Conservation (phyloP, 2,797 vertebrate species). For the Platalea minor region DNA sequence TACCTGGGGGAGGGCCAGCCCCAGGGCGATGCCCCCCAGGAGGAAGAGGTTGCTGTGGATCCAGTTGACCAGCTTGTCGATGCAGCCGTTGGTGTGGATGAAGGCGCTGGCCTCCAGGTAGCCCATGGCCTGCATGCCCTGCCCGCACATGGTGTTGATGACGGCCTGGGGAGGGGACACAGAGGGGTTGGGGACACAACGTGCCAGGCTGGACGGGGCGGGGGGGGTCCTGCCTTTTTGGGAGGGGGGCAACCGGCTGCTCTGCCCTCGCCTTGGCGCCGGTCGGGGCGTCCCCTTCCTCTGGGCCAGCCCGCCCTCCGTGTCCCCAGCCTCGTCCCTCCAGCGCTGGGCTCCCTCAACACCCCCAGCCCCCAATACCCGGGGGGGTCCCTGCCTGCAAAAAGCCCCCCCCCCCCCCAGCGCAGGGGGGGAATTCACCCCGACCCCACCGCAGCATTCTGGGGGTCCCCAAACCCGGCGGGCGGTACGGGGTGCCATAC, state of each 20-base stretch:
- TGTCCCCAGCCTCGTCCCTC: neutral
- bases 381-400: neutral
- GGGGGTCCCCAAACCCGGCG: neutral
- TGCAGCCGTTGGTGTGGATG: conserved; percentile 91
- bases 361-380: neutral
- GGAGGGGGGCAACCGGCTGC: neutral
- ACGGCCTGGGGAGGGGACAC: conserved; percentile 73
- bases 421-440: neutral
- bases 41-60: conserved; percentile 92
- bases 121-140: conserved; percentile 78
- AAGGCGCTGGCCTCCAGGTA: conserved; percentile 73
- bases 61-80: conserved; percentile 92
- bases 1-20: conserved; percentile 92
- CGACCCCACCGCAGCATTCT: neutral
- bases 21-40: conserved; percentile 87
- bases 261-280: fast-evolving
- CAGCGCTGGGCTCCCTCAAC: neutral
- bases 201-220: fast-evolving
- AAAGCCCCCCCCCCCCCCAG: neutral
- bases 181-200: neutral
- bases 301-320: no score
- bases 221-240: no score
- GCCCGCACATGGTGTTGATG: conserved; percentile 95
- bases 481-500: fast-evolving
- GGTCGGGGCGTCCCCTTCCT: neutral